These are phyloP conservation scores for Drosophila trichaetosa DNA, from an alignment of 2,888 invertebrate species.

Conservation along the genomic window DNA sequence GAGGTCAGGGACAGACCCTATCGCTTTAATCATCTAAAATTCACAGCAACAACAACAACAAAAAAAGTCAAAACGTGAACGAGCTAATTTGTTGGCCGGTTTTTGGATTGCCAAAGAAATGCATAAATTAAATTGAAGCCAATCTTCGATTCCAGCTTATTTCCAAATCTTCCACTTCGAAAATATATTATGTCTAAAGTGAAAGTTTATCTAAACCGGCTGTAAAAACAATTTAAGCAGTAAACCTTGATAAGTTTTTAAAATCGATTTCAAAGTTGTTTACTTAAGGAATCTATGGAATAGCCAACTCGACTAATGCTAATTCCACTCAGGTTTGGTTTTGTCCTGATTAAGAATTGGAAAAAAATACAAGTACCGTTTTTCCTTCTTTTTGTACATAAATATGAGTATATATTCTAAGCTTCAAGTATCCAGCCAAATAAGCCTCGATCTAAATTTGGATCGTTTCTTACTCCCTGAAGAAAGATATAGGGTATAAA, in stretches of 20 bases:
- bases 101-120: slow-evolving; percentile 57
- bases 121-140: slow-evolving; percentile 49
- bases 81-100: slow-evolving; percentile 36
- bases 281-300: neutral
- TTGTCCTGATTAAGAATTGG: neutral
- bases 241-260: neutral
- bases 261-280: neutral
- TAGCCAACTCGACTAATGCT: neutral
- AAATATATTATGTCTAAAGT: slow-evolving; percentile 4
- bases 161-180: slow-evolving; percentile 40
- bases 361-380: too few species aligned
- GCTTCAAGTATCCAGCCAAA: too few species aligned
- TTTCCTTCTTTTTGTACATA: too few species aligned
- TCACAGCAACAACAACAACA: neutral
- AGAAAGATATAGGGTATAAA: too few species aligned
- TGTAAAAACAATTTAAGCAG: neutral
- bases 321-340: neutral
- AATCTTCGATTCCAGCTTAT: slow-evolving; percentile 26
- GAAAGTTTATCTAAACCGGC: neutral
- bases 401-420: too few species aligned
- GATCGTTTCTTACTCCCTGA: too few species aligned
- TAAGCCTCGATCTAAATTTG: too few species aligned
- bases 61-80: slow-evolving; percentile 18
- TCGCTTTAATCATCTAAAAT: slow-evolving; percentile 9
- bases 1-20: slow-evolving; percentile 1